A percentile compares a stretch with the other conserved stretches of the same genome.
phyloP scores from a whole-genome alignment of 2,113 vertebrate species.

The Cinclus cinclus region DNA sequence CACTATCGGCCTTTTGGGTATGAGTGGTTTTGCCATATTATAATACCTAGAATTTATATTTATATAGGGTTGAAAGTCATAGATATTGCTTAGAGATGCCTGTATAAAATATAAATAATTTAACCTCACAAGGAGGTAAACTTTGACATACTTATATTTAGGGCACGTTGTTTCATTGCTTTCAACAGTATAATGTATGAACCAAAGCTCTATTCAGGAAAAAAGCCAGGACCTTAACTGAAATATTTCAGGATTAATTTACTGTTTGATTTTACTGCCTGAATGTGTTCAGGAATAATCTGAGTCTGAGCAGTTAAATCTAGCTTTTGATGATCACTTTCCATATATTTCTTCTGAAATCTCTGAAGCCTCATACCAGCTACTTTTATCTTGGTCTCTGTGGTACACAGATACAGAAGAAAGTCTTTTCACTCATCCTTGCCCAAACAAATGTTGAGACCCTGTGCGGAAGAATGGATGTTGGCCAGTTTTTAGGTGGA shows the following conservation, averaged over 20 bases:
- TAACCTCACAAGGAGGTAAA: neutral
- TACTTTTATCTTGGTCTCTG: conserved; percentile 39
- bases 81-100: neutral
- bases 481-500: neutral
- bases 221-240: neutral
- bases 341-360: conserved; percentile 21
- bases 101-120: conserved; percentile 2
- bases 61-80: neutral
- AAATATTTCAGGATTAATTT: conserved; percentile 17
- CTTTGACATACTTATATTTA: neutral
- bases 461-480: neutral
- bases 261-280: conserved; percentile 14
- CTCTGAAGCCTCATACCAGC: neutral
- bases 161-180: neutral
- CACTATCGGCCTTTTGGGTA: neutral
- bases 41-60: neutral
- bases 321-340: conserved; percentile 7
- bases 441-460: conserved; percentile 8
- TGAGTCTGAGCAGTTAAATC: conserved; percentile 18
- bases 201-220: neutral
- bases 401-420: neutral
- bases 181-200: neutral
- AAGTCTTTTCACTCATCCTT: conserved; percentile 30
- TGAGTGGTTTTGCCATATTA: neutral
- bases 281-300: neutral